Percentiles rank a stretch among this genome's conserved stretches.
These are phyloP conservation scores for Neuroterus valhalla DNA, from an alignment of 1,140 invertebrate species.

Conservation along the genomic window DNA sequence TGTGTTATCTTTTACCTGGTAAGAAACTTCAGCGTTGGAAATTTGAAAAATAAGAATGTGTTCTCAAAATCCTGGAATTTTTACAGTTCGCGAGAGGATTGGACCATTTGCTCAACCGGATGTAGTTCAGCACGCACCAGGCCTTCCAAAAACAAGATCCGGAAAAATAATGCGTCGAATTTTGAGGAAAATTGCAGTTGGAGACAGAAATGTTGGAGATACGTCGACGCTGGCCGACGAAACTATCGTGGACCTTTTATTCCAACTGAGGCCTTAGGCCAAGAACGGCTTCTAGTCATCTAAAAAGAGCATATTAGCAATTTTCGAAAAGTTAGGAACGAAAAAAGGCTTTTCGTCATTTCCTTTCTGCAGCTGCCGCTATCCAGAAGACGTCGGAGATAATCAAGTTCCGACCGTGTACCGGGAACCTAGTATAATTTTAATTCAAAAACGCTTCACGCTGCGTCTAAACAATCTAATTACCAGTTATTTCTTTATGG, in stretches of 20 bases:
- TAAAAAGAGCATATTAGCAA: slow-evolving; percentile 44
- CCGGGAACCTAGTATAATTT: too few relatives aligned
- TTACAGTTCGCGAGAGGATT: slow-evolving; percentile 90
- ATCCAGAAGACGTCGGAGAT: neutral
- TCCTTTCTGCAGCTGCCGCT: neutral
- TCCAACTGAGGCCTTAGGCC: slow-evolving; percentile 78
- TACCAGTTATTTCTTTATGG: too few relatives aligned
- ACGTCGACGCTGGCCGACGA: slow-evolving; percentile 94
- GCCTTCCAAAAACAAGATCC: slow-evolving; percentile 96
- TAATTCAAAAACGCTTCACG: too few relatives aligned
- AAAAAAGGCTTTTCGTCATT: neutral
- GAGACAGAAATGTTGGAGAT: slow-evolving; percentile 93
- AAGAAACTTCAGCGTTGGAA: too few relatives aligned
- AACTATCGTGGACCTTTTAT: slow-evolving; percentile 86
- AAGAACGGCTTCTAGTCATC: slow-evolving; percentile 55
- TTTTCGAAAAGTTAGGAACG: slow-evolving; percentile 38
- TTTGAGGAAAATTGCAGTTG: slow-evolving; percentile 92
- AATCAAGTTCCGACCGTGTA: neutral
- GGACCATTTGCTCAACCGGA: slow-evolving; percentile 98
- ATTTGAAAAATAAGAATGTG: slow-evolving; percentile 4
- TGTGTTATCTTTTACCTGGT: too few relatives aligned
- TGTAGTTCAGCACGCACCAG: slow-evolving; percentile 92
- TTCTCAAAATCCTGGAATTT: slow-evolving; percentile 40
- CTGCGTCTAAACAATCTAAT: too few relatives aligned
- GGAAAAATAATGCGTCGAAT: slow-evolving; percentile 99